Evolutionary conservation across 2,797 vertebrate species (phyloP), one percentile per base, ranked within the genome.

Genomic region (Myripristis jacobus): DNA sequence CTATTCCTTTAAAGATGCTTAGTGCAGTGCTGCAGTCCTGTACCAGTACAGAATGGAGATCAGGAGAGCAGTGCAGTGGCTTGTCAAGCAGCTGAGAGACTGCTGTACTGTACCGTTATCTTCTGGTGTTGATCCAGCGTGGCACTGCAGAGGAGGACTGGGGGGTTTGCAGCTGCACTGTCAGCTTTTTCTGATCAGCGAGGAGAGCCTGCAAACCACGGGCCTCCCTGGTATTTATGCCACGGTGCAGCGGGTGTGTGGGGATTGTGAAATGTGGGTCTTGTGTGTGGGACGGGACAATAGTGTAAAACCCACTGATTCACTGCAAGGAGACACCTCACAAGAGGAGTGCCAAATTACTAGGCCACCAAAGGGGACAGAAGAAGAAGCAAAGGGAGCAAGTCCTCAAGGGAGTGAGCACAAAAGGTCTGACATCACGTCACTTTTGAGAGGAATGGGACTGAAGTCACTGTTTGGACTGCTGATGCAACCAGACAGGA

Each of bases 151-250:
- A 88, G 91, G 88, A 88, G 81, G 83, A 81, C 76, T 66, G 70
- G 75, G 47, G 80, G 80, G 78, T 82, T 80, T 66, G 51, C 70
- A 61, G 79, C 80, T 88, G 90, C 87, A 82, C 63, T 34, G 84
- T 92, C 92, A 92, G 91, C 92, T 87, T 73, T 91, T 91, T 90
- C 60, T 90, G 91, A 92, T 89, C 87, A 92, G 85, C 56, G 1
- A 87, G 84, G 83, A 87, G 85, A 85, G 80, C 82, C 87, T 89
- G 81, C 61, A 79, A 66, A 89, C 89, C 55, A 62, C 44, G 71
- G 85, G 87, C 73, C 75, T 90, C 84, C 84, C 82, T 73, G 59
- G 64, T 81, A 78, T 80, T 87, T 81, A 81, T 87, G 76, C 81
- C 84, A 86, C 82, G 74, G 70, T 88, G 81, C 81, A 69, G 82